Evolutionary conservation across 2,113 vertebrate species (phyloP).

Genomic region (Poecile atricapillus): DNA sequence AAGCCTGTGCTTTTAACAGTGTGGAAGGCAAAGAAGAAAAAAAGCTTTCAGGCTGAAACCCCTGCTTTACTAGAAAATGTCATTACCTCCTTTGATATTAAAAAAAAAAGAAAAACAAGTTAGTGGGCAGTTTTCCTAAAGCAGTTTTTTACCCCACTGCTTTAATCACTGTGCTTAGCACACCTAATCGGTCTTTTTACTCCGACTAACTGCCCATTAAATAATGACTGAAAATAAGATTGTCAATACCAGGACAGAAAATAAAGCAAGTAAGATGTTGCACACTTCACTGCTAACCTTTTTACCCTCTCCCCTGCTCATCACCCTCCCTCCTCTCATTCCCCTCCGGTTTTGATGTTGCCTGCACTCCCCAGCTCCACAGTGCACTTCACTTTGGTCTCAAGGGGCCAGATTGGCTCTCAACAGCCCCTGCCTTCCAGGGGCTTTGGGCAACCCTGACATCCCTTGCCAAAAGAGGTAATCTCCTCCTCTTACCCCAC

Average conservation of each 20-base stretch:
- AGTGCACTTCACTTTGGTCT: not conserved
- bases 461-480: not conserved
- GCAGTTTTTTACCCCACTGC: not conserved
- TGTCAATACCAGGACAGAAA: slow-evolving; percentile 18
- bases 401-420: not conserved
- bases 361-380: not conserved
- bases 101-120: not conserved
- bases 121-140: not conserved
- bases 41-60: not conserved
- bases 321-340: not conserved
- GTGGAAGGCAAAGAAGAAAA: not conserved
- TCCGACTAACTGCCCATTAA: not conserved
- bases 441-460: not conserved
- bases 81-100: not conserved
- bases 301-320: not conserved
- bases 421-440: not conserved
- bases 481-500: not conserved
- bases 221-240: slow-evolving; percentile 25
- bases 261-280: slow-evolving; percentile 3
- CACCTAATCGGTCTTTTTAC: not conserved
- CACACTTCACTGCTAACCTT: not conserved
- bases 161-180: slow-evolving; percentile 11
- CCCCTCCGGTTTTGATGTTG: not conserved
- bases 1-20: not conserved
- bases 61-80: not conserved